Evolutionary conservation across 2,797 vertebrate genomes (phyloP), one percentile per base, ranked within the genome.

Genomic region (Sparidentex hasta): DNA sequence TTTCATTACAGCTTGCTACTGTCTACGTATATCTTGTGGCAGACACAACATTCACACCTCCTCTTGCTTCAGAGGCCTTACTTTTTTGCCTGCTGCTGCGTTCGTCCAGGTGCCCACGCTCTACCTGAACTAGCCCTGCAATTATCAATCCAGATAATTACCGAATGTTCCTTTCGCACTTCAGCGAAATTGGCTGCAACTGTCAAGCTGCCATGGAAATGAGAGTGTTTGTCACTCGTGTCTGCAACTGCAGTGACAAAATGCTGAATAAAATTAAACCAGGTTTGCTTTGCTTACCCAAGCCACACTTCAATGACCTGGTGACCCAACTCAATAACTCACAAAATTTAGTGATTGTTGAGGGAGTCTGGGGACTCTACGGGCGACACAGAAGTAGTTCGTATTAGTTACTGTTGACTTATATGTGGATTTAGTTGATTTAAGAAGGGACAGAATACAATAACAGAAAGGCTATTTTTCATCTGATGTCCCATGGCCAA

Each of bases 121-220:
- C 13, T 52, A 47, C 27, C 50, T 61, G 43, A 38, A 17, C 27
- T 21, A 23, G 21, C n/a, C 27, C 52, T 27, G 25, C n/a, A 70
- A 11, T 44, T 21, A 50, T 29, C 13, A 63, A 14, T 72, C 44
- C 25, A 65, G 33, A 65, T 41, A 64, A 61, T 72, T 55, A 72
- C 33, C 43, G 8, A 38, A 38, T 29, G n/a, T 16, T 44, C 47
- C 27, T 66, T 56, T 20, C 62, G 20, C 59, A 23, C 38, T 68
- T 20, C 9, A 51, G 16, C 6, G 20, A 68, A 67, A 74, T 38
- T 71, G 33, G 18, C 44, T 55, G 38, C 21, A 83, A 20, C 50
- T 65, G 21, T 17, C n/a, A 65, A 38, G 18, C 47, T 23, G 21
- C 43, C 11, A 50, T 41, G 23, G 4, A 1, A 23, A 25, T 55